Conservation (phyloP, 2,797 vertebrate genomes). For the Muraenolepis orangiensis region DNA sequence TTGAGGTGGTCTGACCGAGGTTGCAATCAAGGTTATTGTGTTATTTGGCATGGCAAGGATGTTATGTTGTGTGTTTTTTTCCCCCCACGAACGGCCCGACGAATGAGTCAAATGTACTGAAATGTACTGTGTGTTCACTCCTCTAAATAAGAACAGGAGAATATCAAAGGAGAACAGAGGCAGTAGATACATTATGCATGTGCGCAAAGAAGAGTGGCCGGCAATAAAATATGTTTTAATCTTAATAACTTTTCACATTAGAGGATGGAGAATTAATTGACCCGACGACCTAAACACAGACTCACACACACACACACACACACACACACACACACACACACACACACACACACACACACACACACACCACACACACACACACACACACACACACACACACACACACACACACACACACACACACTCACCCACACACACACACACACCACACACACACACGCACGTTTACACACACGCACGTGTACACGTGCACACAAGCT, state of each 20-base stretch:
- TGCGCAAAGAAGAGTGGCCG: background rate
- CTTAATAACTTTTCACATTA: background rate
- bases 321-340: background rate
- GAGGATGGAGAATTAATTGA: background rate
- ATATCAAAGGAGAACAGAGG: background rate
- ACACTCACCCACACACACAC: background rate
- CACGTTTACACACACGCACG: background rate
- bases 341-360: background rate
- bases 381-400: background rate
- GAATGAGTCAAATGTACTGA: no score
- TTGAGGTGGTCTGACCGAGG: constrained; percentile 10
- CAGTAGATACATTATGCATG: background rate
- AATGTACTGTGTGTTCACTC: no score
- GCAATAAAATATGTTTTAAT: background rate
- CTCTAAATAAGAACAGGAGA: background rate
- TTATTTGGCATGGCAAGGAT: background rate
- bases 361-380: background rate
- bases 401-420: background rate
- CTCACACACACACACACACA: background rate
- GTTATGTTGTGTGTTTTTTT: no score
- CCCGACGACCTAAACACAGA: background rate
- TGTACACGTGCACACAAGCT: background rate
- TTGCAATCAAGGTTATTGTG: background rate
- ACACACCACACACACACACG: background rate
- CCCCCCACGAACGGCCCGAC: no score